Conservation (phyloP, 2,888 invertebrate species). For the Tenthredo notha region DNA sequence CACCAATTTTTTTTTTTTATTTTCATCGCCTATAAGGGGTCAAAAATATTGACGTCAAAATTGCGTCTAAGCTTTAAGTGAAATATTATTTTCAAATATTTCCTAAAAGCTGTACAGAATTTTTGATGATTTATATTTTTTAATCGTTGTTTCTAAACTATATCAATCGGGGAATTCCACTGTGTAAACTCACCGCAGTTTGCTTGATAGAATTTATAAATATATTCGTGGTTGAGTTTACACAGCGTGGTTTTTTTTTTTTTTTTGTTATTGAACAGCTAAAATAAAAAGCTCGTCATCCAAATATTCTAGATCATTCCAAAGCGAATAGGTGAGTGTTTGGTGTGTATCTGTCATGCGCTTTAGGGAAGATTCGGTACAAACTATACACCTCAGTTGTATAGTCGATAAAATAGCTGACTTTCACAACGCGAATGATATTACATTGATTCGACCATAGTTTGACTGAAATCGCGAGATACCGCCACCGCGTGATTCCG, state of each 20-base stretch:
- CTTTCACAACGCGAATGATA: slow-evolving; percentile 6
- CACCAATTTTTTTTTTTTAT: not conserved
- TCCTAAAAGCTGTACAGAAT: not conserved
- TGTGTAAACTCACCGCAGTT: not conserved
- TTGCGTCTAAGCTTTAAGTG: not conserved
- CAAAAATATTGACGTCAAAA: not conserved
- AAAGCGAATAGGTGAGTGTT: not conserved
- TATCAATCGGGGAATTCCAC: not conserved
- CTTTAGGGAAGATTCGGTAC: not conserved
- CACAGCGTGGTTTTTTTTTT: not conserved
- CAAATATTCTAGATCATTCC: not conserved
- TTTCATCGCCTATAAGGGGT: not conserved
- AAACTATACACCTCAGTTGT: not conserved
- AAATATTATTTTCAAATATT: not conserved
- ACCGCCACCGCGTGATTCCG: slow-evolving; percentile 24
- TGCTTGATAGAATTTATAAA: not conserved
- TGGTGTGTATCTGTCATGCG: not conserved
- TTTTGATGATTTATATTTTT: not conserved
- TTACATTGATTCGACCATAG: not conserved
- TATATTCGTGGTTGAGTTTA: not conserved
- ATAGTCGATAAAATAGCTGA: slow-evolving; percentile 14
- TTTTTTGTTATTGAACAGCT: not conserved
- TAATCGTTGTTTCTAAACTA: not conserved
- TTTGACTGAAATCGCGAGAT: slow-evolving; percentile 8
- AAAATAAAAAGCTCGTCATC: not conserved